Conservation (phyloP, 92 coral and sea anemone species). For the Ricordea florida region DNA sequence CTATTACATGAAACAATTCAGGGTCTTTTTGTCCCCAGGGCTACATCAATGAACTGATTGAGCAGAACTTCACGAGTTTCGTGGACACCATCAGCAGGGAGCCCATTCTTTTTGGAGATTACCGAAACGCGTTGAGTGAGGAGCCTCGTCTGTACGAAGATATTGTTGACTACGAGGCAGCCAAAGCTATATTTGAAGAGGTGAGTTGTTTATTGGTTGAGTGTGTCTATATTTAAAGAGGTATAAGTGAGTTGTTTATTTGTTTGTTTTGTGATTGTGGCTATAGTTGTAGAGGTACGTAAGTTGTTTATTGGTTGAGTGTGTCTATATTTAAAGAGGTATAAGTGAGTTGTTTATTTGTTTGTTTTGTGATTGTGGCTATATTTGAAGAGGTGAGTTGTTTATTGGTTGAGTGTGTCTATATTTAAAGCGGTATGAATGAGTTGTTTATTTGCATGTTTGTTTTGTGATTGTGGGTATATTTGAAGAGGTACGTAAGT, state of each 20-base stretch:
- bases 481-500: constrained; percentile 40
- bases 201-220: constrained; percentile 14
- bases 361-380: neutral
- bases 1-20: no score
- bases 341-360: neutral
- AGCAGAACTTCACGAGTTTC: constrained; percentile 72
- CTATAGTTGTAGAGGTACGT: constrained; percentile 25
- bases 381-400: constrained; percentile 27
- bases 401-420: neutral
- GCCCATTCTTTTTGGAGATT: constrained; percentile 96
- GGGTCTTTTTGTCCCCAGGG: constrained; percentile 68
- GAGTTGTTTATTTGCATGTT: neutral
- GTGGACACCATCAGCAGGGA: constrained; percentile 85
- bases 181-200: constrained; percentile 98
- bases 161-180: constrained; percentile 95
- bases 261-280: neutral
- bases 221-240: no score
- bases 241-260: no score
- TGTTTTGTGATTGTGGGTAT: neutral
- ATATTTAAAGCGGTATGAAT: no score
- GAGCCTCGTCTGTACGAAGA: constrained; percentile 97
- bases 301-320: neutral
- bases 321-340: no score
- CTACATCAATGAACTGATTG: constrained; percentile 69
- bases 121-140: constrained; percentile 91